Base-by-base conservation (phyloP, 2,797 vertebrate genomes). In the Sternarchorhynchus goeldii region DNA sequence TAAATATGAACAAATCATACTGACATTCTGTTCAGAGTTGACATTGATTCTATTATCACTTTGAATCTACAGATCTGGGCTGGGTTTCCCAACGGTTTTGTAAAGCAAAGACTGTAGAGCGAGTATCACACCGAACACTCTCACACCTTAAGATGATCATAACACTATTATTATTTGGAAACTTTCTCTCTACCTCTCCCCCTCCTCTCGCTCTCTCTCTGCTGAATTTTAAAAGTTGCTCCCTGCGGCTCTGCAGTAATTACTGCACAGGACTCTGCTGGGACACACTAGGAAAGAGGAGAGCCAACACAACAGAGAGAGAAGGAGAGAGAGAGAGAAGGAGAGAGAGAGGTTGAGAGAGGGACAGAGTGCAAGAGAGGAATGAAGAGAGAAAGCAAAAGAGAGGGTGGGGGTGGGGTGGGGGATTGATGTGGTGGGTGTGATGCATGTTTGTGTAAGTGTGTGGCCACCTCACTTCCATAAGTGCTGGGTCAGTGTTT, bases 231-330 rank as follows among this genome's bases (percentile, higher is more conserved):
- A 79, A 79, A 80, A 77, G 78, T 80, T 73, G 68, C 16, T 82
- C 83, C 83, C 83, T 70, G 75, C 60, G 79, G 81, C 83, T 76
- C 81, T 73, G 78, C 78, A 77, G 80, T 81, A 82, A 85, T 85
- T 85, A 85, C 78, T 81, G 81, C 45, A 77, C 66, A 71, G 58
- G 59, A 53, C 60, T 82, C 69, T 75, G 60, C 76, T 60, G 76
- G 70, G 81, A 80, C 78, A 69, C 72, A 57, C 74, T 59, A 41
- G 41, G 45, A 50, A 50, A 41, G 39, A 50, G 12, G 55, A 59
- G 66, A 60, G 41, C 41, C 39, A 69, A 65, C 6, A 57, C 4
- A 3, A 60, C 6, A 75, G 12, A 76, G 63, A 58, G 68, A 79
- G 29, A 63, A 63, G 59, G 59, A n/a, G 32, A 56, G 41, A 63